Evolutionary conservation across 1,140 invertebrate species (phyloP).

Genomic region (Nasonia longicornis): DNA sequence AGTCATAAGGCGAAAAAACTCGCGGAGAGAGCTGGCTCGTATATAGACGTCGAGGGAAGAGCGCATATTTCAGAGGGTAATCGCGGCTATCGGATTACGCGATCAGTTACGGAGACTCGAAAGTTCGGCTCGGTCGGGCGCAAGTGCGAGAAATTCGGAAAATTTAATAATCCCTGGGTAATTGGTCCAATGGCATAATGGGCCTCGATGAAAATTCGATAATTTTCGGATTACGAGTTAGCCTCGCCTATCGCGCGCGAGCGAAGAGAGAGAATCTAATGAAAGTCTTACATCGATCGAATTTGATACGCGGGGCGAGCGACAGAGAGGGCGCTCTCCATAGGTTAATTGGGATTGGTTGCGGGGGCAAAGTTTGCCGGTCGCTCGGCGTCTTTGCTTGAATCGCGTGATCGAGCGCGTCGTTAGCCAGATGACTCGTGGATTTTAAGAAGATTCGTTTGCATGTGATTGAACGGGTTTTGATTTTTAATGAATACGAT

Average conservation of each 20-base stretch:
- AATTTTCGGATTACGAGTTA: slow-evolving; percentile 12
- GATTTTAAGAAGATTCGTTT: too few species aligned
- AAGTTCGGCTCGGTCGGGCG: background rate
- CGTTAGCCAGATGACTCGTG: too few species aligned
- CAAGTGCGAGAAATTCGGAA: slow-evolving; percentile 4
- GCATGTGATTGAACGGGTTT: background rate
- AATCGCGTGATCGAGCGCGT: too few species aligned
- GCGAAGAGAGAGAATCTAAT: background rate
- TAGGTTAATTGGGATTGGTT: slow-evolving; percentile 9
- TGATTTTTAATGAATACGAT: too few species aligned
- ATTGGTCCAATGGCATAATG: background rate
- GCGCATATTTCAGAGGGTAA: too few species aligned
- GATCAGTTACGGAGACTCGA: background rate
- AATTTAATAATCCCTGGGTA: slow-evolving; percentile 9
- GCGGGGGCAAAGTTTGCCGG: too few species aligned
- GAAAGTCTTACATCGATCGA: slow-evolving; percentile 26
- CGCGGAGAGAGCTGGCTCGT: too few species aligned
- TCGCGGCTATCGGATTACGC: background rate
- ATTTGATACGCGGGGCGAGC: background rate
- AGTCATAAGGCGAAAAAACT: too few species aligned
- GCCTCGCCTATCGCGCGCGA: background rate
- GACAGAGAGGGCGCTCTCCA: background rate
- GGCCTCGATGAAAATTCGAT: slow-evolving; percentile 17
- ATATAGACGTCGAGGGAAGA: too few species aligned
- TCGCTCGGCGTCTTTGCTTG: background rate